Percentiles rank a stretch among this genome's conserved stretches.
Conservation (phyloP, 1,140 invertebrate genomes). For the Cydia splendana region DNA sequence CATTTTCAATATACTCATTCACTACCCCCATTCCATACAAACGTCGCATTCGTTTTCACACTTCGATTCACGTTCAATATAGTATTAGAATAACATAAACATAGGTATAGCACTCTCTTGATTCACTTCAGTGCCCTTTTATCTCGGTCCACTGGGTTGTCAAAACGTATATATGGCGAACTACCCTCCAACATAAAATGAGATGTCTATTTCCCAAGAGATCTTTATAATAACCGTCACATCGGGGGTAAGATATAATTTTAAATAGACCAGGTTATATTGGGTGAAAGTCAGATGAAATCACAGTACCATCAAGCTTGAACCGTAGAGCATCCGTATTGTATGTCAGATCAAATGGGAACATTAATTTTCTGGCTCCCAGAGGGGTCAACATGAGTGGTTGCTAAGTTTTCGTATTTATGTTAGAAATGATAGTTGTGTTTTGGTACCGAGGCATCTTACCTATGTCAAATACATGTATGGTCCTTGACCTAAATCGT, state of each 20-base stretch:
- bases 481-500: neutral
- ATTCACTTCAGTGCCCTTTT: conserved; percentile 19
- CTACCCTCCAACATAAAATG: conserved; percentile 20
- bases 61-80: conserved; percentile 14
- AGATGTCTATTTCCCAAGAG: neutral
- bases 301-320: conserved; percentile 11
- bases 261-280: conserved; percentile 15
- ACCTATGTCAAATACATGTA: neutral
- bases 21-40: conserved; percentile 24
- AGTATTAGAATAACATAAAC: conserved; percentile 30
- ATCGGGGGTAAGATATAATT: neutral
- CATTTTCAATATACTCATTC: conserved; percentile 17
- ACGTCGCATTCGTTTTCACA: conserved; percentile 28
- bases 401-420: conserved; percentile 25
- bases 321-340: conserved; percentile 7
- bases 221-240: neutral
- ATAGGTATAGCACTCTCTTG: conserved; percentile 20
- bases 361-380: conserved; percentile 11
- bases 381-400: neutral
- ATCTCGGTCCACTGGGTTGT: conserved; percentile 30
- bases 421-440: conserved; percentile 20
- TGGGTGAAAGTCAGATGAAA: conserved; percentile 1
- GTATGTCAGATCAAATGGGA: neutral
- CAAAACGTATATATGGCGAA: conserved; percentile 32
- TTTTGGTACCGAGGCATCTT: neutral